Percentiles rank a stretch among this genome's conserved stretches.
These are phyloP conservation scores for Oligia strigilis DNA, from an alignment of 2,888 invertebrate species.

Conservation along the genomic window DNA sequence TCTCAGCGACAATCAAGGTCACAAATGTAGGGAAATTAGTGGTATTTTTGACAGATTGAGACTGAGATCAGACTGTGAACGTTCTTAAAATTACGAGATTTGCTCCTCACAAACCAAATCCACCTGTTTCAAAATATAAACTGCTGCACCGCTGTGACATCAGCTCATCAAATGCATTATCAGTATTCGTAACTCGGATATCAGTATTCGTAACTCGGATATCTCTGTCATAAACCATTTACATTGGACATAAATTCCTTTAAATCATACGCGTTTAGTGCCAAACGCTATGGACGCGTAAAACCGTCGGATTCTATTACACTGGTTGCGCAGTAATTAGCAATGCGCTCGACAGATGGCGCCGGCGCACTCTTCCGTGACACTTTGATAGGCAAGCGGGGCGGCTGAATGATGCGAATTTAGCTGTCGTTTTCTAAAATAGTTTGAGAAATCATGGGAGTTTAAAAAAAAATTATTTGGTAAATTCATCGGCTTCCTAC, in stretches of 20 bases:
- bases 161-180: not conserved
- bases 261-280: slow-evolving; percentile 18
- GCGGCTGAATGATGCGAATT: slow-evolving; percentile 24
- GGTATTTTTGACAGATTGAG: too few relatives aligned
- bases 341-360: slow-evolving; percentile 51
- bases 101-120: not conserved
- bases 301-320: slow-evolving; percentile 9
- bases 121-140: not conserved
- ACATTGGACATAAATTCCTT: not conserved
- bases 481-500: not conserved
- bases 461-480: not conserved
- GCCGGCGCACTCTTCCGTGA: slow-evolving; percentile 17
- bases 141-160: too few relatives aligned
- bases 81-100: too few relatives aligned
- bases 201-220: not conserved
- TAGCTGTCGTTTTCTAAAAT: not conserved
- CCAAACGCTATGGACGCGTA: not conserved
- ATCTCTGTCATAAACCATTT: not conserved
- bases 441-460: not conserved
- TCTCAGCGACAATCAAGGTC: too few relatives aligned
- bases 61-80: too few relatives aligned
- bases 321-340: slow-evolving; percentile 29
- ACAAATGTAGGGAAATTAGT: too few relatives aligned
- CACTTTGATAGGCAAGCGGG: slow-evolving; percentile 2
- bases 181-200: not conserved